Evolutionary conservation across 2,888 invertebrate genomes (phyloP), one percentile per base, ranked within the genome.

Genomic region (Malacosoma neustria): DNA sequence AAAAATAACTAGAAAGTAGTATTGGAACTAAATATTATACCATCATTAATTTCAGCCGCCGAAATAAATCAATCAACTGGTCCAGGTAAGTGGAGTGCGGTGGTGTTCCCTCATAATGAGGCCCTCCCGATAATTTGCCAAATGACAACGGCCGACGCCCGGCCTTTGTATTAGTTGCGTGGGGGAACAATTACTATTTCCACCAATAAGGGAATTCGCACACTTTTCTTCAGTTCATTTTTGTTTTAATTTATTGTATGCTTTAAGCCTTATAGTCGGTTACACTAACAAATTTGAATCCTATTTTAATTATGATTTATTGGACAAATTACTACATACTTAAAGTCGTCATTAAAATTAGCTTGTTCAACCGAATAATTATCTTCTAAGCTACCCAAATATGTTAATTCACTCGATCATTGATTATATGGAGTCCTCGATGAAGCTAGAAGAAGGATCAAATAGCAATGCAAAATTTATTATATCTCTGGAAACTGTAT

Each of bases 321-420:
- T n/a, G n/a, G n/a, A n/a, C n/a, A n/a, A n/a, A n/a, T n/a, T n/a
- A n/a, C n/a, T n/a, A n/a, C n/a, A n/a, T n/a, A n/a, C n/a, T n/a
- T n/a, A n/a, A n/a, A n/a, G n/a, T n/a, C n/a, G n/a, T n/a, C 12
- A 30, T 34, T 30, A 15, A 29, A 33, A 37, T 37, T 15, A 38
- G 11, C 13, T 15, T 11, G 11, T 30, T 22, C 34, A 22, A 22
- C 31, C 1, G 6, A 2, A 11, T 13, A 32, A 12, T 31, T 36
- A n/a, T n/a, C n/a, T n/a, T n/a, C n/a, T n/a, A n/a, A n/a, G n/a
- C n/a, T n/a, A n/a, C n/a, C n/a, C n/a, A n/a, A n/a, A n/a, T n/a
- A n/a, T n/a, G n/a, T n/a, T n/a, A n/a, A n/a, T n/a, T n/a, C n/a
- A n/a, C n/a, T n/a, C n/a, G n/a, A n/a, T n/a, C n/a, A n/a, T n/a